These are phyloP conservation scores for Phaenicophaeus curvirostris DNA, from an alignment of 2,797 vertebrate genomes.

Conservation along the genomic window DNA sequence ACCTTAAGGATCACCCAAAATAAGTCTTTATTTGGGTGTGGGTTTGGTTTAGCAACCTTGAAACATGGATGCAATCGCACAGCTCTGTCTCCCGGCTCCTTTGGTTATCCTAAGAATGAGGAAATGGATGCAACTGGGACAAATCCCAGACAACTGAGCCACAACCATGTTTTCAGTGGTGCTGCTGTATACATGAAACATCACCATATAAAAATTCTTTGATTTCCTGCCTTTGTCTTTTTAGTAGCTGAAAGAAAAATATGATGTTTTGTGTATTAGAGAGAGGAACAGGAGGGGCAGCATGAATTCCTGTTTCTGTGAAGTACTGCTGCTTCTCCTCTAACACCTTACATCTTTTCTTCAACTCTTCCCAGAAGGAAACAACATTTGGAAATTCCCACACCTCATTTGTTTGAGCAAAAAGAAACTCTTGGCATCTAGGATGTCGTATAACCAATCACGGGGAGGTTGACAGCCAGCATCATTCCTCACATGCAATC, in stretches of 20 bases:
- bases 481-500: neutral
- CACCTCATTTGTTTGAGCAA: neutral
- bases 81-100: neutral
- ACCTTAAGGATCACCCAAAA: neutral
- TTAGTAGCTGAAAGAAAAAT: neutral
- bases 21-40: neutral
- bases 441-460: neutral
- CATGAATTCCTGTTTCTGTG: conserved; percentile 35
- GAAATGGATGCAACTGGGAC: neutral
- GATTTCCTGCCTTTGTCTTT: conserved; percentile 58
- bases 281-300: conserved; percentile 15
- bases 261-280: neutral
- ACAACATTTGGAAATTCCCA: conserved; percentile 25
- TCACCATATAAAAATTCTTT: neutral
- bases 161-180: neutral
- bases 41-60: neutral
- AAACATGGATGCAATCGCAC: neutral
- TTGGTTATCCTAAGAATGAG: neutral
- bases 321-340: neutral
- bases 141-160: neutral
- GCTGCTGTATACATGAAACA: neutral
- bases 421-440: conserved; percentile 19
- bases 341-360: neutral
- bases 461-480: neutral
- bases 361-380: conserved; percentile 54